Evolutionary conservation across 2,888 invertebrate genomes (phyloP).

Genomic region (Melanostoma mellinum): DNA sequence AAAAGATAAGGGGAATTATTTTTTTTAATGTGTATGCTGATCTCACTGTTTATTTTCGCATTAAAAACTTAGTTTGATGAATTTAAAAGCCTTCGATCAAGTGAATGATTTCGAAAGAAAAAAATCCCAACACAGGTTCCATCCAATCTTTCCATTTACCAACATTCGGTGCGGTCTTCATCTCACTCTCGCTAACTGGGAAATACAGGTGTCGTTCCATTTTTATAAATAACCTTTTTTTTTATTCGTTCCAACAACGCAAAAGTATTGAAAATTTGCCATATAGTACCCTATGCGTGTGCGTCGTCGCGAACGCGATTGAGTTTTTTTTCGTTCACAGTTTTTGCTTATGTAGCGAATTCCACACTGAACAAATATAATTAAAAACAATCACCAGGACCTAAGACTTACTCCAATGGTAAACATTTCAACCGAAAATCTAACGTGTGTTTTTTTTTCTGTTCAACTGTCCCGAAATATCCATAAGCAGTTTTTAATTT

Average conservation of each 20-base stretch:
- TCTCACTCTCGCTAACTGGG: neutral
- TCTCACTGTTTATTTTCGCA: neutral
- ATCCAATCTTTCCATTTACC: neutral
- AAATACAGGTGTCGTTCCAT: conserved; percentile 12
- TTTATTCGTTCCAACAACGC: conserved; percentile 10
- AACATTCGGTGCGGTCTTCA: neutral
- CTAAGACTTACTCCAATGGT: too few species aligned
- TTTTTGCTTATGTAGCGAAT: conserved; percentile 3
- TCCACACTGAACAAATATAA: neutral
- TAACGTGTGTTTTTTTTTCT: too few species aligned
- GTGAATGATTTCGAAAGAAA: neutral
- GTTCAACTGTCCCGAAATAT: too few species aligned
- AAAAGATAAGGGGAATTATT: conserved; percentile 14
- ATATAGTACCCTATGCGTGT: conserved; percentile 18
- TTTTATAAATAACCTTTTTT: conserved; percentile 5
- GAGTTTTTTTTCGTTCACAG: conserved; percentile 9
- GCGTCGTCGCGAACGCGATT: conserved; percentile 20
- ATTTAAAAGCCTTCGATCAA: too few species aligned
- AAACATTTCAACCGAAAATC: too few species aligned
- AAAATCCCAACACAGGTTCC: neutral
- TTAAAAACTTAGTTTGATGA: too few species aligned
- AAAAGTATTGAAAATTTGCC: conserved; percentile 10
- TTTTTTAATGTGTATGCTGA: conserved; percentile 7
- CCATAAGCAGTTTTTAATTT: too few species aligned
- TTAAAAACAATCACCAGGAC: neutral